A percentile compares a stretch with the other conserved stretches of the same genome.
These are phyloP conservation scores for Zophobas morio DNA, from an alignment of 1,140 invertebrate species.

Conservation along the genomic window DNA sequence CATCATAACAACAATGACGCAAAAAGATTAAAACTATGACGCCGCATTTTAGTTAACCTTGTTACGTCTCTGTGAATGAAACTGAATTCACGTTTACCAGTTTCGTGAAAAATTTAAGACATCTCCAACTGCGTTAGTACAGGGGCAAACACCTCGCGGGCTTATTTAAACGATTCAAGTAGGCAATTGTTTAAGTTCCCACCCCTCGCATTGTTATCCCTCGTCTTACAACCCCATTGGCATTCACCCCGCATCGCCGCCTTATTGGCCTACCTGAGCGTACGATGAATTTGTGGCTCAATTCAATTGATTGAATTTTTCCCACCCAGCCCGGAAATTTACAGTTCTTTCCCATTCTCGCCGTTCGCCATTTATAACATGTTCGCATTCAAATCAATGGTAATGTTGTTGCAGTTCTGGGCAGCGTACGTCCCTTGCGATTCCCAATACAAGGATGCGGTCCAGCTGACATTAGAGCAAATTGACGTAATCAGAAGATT, in stretches of 20 bases:
- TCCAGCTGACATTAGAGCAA: conserved; percentile 85
- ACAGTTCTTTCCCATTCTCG: background rate
- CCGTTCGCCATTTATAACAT: background rate
- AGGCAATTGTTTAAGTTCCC: too few species aligned
- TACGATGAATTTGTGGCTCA: conserved; percentile 19
- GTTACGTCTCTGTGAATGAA: too few species aligned
- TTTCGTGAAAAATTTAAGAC: too few species aligned
- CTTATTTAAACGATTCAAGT: too few species aligned
- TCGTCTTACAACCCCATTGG: background rate
- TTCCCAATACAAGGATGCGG: conserved; percentile 84
- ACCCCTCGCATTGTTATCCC: background rate
- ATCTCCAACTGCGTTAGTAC: too few species aligned
- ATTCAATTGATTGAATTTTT: conserved; percentile 32
- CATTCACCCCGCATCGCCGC: conserved; percentile 6
- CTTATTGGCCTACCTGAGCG: conserved; percentile 10
- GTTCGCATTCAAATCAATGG: conserved; percentile 19
- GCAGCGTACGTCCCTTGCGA: conserved; percentile 90
- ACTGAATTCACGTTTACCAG: too few species aligned
- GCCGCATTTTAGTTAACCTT: too few species aligned
- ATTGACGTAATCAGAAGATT: conserved; percentile 86
- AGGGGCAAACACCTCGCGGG: too few species aligned
- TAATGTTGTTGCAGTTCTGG: conserved; percentile 82
- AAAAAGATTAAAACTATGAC: too few species aligned
- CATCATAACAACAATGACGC: too few species aligned
- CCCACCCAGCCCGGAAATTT: background rate